Base-by-base conservation (phyloP, 2,113 vertebrate genomes). In the Agapornis roseicollis region DNA sequence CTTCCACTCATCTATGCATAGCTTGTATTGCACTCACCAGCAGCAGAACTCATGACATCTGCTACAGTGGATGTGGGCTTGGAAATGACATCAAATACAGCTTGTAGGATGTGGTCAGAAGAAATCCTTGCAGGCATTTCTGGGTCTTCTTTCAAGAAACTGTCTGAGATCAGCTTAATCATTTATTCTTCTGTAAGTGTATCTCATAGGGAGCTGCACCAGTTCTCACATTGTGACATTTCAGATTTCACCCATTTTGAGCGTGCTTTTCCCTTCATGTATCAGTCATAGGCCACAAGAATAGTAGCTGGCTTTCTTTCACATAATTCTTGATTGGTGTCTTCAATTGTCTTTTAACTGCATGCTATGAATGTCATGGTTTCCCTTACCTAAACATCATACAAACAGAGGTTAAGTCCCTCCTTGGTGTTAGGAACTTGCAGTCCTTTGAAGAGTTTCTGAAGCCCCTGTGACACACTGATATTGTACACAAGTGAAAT, bases 311-410 rank as follows among this genome's bases (percentile, higher is more conserved):
- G 23, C 22, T 90, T 85, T 85, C 31, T 66, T 87, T 71, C 46
- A 64, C 7, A 1, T 71, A 80, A 50, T 80, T 79, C 41, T 61
- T 24, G 8, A 33, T 44, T 41, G 71, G 16, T 5, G 8, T 49
- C 60, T 35, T 71, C 56, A 49, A 12, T 19, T 69, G 53, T 63
- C 37, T 73, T 76, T 50, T 65, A 41, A 42, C 28, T 31, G 6
- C 0, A 0, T 53, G 15, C 63, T 85, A 55, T 0, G 3, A 39
- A 47, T 52, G 10, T 35, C 10, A 42, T 13, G 20, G 13, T 74
- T 88, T 74, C 15, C 25, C 28, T 74, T 60, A 71, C 25, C 39
- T 68, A 71, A 53, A 50, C 0, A 0, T 33, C 19, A 8, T 27
- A 46, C 0, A 1, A 50, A n/a, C 16, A 80, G 16, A 68, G 42